phyloP scores from a whole-genome alignment of 2,113 vertebrate genomes.

The Felis chaus region DNA sequence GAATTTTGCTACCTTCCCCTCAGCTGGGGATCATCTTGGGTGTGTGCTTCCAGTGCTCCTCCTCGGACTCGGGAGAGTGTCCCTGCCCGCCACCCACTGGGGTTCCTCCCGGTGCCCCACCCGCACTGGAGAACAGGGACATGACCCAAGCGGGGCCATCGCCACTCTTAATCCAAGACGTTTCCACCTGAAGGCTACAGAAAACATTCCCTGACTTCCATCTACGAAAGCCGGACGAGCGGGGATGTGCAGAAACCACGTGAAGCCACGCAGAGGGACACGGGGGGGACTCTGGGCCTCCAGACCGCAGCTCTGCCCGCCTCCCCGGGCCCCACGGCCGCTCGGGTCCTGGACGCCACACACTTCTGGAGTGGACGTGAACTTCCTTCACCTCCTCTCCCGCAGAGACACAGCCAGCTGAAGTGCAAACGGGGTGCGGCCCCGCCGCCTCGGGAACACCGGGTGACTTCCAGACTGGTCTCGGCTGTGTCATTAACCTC shows the following conservation, averaged over 20 bases:
- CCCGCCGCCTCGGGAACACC: background rate
- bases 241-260: background rate
- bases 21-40: background rate
- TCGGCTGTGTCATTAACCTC: background rate
- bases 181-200: background rate
- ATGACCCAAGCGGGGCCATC: background rate
- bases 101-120: background rate
- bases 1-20: background rate
- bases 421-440: background rate
- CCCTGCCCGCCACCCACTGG: background rate
- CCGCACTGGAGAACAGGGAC: background rate
- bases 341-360: no score
- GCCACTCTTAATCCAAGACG: background rate
- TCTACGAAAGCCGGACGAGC: background rate
- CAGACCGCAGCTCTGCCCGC: no score
- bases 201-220: background rate
- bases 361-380: no score
- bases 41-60: background rate
- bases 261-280: no score
- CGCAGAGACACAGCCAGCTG: background rate
- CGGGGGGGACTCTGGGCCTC: no score
- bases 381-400: no score
- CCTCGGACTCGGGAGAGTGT: background rate
- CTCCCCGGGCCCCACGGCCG: no score
- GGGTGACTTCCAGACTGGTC: background rate